Conservation (phyloP, 2,888 invertebrate genomes). For the Nudaria mundana region DNA sequence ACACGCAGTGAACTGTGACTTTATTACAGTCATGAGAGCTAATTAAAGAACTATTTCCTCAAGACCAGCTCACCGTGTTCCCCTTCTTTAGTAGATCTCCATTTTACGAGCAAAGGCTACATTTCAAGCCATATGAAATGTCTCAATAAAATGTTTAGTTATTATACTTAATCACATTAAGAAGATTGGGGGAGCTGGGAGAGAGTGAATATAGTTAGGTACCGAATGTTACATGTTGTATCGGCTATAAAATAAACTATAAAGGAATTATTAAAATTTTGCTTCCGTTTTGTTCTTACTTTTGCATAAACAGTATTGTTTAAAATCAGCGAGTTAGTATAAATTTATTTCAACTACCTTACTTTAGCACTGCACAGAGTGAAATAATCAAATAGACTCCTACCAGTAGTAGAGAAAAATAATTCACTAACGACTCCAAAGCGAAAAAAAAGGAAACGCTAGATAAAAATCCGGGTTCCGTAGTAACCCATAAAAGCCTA, state of each 20-base stretch:
- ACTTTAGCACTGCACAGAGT: too few relatives aligned
- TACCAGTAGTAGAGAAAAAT: too few relatives aligned
- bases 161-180: conserved; percentile 57
- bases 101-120: conserved; percentile 32
- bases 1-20: conserved; percentile 14
- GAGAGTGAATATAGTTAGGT: background rate
- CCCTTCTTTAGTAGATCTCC: conserved; percentile 23
- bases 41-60: conserved; percentile 33
- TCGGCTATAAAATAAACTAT: background rate
- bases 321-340: too few relatives aligned
- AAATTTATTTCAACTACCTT: too few relatives aligned
- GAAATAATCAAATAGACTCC: too few relatives aligned
- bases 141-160: conserved; percentile 62
- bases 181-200: conserved; percentile 16
- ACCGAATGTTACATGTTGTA: background rate
- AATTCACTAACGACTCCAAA: too few relatives aligned
- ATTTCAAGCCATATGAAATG: conserved; percentile 45
- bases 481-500: too few relatives aligned
- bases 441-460: too few relatives aligned
- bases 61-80: conserved; percentile 24
- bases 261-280: background rate
- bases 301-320: too few relatives aligned
- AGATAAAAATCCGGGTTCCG: too few relatives aligned
- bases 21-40: conserved; percentile 28
- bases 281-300: too few relatives aligned